Evolutionary conservation across 2,888 invertebrate genomes (phyloP), one percentile per base, ranked within the genome.

Genomic region (Toxonevra muliebris): DNA sequence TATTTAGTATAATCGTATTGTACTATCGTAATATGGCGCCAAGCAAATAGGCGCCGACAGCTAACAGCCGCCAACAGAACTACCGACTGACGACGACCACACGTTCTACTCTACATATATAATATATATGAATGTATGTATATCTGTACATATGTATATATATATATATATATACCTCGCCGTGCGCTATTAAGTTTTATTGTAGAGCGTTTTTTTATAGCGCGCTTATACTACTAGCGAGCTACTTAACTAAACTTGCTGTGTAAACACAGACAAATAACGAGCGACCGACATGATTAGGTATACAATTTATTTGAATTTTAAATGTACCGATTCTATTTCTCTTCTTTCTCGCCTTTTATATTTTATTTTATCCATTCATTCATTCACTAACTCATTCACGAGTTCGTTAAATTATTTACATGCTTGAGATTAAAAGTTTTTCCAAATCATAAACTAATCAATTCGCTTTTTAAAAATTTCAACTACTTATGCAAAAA

Each of bases 31-130:
- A 68, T 69, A 68, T 74, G 74, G 74, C 74, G 74, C 74, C 74
- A 74, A 74, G 68, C 70, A 74, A 65, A 66, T 65, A 71, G 71
- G 74, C 74, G 74, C 74, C 74, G 65, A 60, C 71, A 63, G 62
- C 65, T 66, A 58, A 70, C 66, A 64, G 64, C 64, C 61, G 20
- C 66, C 64, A 61, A 66, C 66, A 58, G 60, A 30, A 30, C 30
- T 4, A 30, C 30, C 30, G 30, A 30, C 30, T 30, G 30, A 30
- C 30, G 30, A 68, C 63, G 48, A 68, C 63, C 66, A 66, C 66
- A 61, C 62, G 61, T 64, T 68, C 40, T 57, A 67, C 30, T 30
- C 30, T 30, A 30, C 67, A 65, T 65, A 54, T 61, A 63, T 52
- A 61, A 15, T 19, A 20, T 55, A 20, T 54, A 52, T 15, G 4